Conservation (phyloP, 2,113 vertebrate genomes). For the Telmatochromis sp. region DNA sequence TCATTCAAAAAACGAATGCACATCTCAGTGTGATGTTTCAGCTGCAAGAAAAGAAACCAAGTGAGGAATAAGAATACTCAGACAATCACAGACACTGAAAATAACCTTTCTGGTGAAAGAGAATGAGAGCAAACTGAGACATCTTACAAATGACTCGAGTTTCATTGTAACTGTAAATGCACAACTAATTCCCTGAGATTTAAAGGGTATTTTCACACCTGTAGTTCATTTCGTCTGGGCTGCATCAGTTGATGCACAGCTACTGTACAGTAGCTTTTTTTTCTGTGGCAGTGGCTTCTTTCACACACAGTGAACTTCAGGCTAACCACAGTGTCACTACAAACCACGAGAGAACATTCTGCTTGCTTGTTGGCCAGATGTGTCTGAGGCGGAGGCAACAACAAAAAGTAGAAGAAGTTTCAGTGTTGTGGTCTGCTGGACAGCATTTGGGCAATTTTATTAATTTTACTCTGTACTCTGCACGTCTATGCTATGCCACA, state of each 20-base stretch:
- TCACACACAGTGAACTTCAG: background rate
- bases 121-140: background rate
- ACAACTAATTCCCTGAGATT: background rate
- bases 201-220: background rate
- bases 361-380: background rate
- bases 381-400: background rate
- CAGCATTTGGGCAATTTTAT: accelerated
- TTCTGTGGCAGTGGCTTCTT: background rate
- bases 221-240: background rate
- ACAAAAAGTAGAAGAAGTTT: background rate
- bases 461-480: background rate
- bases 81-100: background rate
- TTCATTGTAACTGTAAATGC: background rate
- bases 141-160: background rate
- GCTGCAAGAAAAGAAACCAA: background rate
- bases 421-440: background rate
- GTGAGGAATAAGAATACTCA: background rate
- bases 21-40: background rate
- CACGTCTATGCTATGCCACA: background rate
- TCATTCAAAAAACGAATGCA: background rate
- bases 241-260: too few relatives aligned
- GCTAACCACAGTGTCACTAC: background rate
- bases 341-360: background rate
- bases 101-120: background rate
- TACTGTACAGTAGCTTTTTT: background rate